Evolutionary conservation across 1,140 invertebrate genomes (phyloP).

Genomic region (Teleopsis dalmanni): DNA sequence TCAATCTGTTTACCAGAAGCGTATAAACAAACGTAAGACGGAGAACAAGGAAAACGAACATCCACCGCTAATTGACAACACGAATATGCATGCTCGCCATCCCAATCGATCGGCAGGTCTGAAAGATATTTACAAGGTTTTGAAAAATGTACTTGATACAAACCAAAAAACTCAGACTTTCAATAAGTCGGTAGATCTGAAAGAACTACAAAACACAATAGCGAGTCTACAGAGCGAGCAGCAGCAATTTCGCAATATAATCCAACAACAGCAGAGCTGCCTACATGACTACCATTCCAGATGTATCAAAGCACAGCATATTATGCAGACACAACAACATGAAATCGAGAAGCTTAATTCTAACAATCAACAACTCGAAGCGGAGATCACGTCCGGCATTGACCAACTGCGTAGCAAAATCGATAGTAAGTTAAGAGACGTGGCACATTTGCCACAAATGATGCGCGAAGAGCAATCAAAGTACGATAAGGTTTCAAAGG

Average conservation of each 20-base stretch:
- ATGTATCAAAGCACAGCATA: constrained; percentile 34
- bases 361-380: constrained; percentile 34
- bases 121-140: constrained; percentile 25
- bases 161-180: constrained; percentile 12
- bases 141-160: constrained; percentile 30
- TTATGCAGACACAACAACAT: constrained; percentile 34
- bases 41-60: constrained; percentile 7
- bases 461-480: constrained; percentile 32
- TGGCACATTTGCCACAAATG: constrained; percentile 26
- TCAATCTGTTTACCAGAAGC: constrained; percentile 2
- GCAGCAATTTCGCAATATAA: constrained; percentile 21
- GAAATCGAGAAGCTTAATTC: constrained; percentile 36
- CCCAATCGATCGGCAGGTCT: too few species aligned
- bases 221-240: constrained; percentile 29
- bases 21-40: not conserved
- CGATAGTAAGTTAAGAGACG: constrained; percentile 26
- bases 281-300: constrained; percentile 31
- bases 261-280: constrained; percentile 30
- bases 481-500: constrained; percentile 29
- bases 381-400: constrained; percentile 27
- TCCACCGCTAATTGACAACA: not conserved
- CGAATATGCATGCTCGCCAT: not conserved
- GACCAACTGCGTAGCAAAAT: constrained; percentile 31
- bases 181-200: constrained; percentile 10
- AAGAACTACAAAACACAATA: constrained; percentile 25